A percentile compares a stretch with the other conserved stretches of the same genome.
These are phyloP conservation scores for Capitella teleta DNA, from an alignment of 1,140 invertebrate species.

Conservation along the genomic window DNA sequence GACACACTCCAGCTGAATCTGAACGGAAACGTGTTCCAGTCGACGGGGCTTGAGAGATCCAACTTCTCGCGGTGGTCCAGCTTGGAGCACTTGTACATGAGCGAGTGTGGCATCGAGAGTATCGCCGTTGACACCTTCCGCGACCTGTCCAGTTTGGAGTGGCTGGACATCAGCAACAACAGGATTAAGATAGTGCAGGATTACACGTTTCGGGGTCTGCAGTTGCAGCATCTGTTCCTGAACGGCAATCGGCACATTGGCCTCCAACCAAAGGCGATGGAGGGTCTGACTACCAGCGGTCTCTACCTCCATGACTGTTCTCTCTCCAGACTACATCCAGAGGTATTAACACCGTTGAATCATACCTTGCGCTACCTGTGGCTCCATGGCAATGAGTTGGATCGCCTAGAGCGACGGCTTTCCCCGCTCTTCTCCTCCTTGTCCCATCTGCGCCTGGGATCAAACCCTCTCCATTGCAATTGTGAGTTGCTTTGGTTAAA, in stretches of 20 bases:
- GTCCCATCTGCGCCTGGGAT: conserved; percentile 29
- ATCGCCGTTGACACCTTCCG: conserved; percentile 33
- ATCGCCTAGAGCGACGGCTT: conserved; percentile 23
- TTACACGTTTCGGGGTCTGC: conserved; percentile 34
- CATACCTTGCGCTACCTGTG: conserved; percentile 29
- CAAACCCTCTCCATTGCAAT: conserved; percentile 38
- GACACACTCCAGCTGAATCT: conserved; percentile 33
- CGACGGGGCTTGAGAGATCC: conserved; percentile 18
- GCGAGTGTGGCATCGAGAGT: conserved; percentile 33
- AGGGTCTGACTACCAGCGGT: conserved; percentile 29
- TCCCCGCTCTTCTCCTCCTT: conserved; percentile 26
- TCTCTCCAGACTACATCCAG: conserved; percentile 23
- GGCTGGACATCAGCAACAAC: conserved; percentile 38
- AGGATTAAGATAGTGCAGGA: conserved; percentile 28
- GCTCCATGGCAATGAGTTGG: conserved; percentile 35
- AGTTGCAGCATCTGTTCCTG: conserved; percentile 33
- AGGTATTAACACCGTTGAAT: conserved; percentile 32
- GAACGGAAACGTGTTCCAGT: conserved; percentile 32
- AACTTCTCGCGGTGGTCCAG: conserved; percentile 28
- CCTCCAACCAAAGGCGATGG: conserved; percentile 28
- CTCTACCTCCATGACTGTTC: conserved; percentile 35
- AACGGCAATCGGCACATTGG: conserved; percentile 34
- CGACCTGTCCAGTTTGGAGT: conserved; percentile 29
- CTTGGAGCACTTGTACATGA: conserved; percentile 33
- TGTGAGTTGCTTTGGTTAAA: conserved; percentile 35